Evolutionary conservation across 2,797 vertebrate genomes (phyloP).

Genomic region (Muscicapa comitata): DNA sequence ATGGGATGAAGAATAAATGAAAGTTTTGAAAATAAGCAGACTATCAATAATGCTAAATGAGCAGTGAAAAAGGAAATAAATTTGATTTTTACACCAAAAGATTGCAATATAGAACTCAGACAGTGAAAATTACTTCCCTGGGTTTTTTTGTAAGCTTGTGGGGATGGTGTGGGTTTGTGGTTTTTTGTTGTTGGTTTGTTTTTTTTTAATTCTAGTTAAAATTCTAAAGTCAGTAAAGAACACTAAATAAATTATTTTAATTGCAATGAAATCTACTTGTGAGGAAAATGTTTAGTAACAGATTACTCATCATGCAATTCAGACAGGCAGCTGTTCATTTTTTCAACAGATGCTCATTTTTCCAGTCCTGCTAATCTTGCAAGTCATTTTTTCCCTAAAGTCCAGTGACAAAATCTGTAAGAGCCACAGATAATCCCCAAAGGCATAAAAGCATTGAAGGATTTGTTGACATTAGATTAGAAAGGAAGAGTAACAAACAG

Average conservation of each 20-base stretch:
- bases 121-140: neutral
- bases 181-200: too few relatives aligned
- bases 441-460: neutral
- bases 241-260: neutral
- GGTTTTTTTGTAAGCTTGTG: neutral
- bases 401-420: neutral
- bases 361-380: neutral
- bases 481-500: neutral
- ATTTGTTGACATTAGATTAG: neutral
- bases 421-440: neutral
- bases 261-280: neutral
- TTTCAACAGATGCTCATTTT: conserved; percentile 38
- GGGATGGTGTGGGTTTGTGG: neutral
- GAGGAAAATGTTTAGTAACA: neutral
- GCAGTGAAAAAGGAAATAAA: neutral
- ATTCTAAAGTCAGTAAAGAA: neutral
- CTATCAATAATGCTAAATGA: neutral
- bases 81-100: neutral
- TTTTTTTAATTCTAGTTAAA: neutral
- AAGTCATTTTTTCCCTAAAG: neutral
- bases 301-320: neutral
- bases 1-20: neutral
- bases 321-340: conserved; percentile 1
- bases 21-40: neutral
- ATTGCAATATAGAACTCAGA: neutral